Evolutionary conservation across 2,888 invertebrate genomes (phyloP), one percentile per base, ranked within the genome.

Genomic region (Philhelius pedissequus): DNA sequence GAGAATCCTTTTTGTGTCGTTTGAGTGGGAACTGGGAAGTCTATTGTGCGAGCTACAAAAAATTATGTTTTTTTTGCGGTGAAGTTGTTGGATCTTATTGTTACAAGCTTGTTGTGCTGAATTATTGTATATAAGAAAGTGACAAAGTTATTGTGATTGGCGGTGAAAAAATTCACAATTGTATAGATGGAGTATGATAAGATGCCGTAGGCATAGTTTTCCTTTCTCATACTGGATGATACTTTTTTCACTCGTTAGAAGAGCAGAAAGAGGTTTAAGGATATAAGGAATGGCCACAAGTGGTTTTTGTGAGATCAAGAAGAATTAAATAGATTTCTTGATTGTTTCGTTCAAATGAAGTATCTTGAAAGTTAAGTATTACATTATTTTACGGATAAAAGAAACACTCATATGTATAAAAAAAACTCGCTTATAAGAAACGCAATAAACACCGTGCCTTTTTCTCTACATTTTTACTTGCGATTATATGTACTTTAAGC

Each of bases 91-190:
- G 11, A 11, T 43, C 13, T 30, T 20, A 43, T 73, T 58, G 66
- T 82, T 66, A 40, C 64, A 50, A 68, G 68, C 27, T 56, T 64
- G 68, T 78, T 83, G 78, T 83, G 56, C n/a, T 66, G 77, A 54
- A 54, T 82, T 54, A 54, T 71, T 54, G 32, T 50, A 64, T 25
- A 5, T 25, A 25, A 71, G 22, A 71, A 76, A 77, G 60, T 77
- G 81, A 66, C 43, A 83, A 78, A 74, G 70, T 78, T 83, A 40
- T 73, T 68, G 35, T 56, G 38, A 52, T 71, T 64, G 38, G 54
- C 62, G 52, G 54, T 68, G 60, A 27, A 60, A 60, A 62, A 81
- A 73, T 76, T 45, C 68, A 77, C 81, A 69, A 60, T 76, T 75
- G 58, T 25, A 52, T 35, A 45, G 22, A 45, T 32, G 20, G 62